Percentiles rank a stretch among this genome's conserved stretches.
Conservation (phyloP, 2,888 invertebrate genomes). For the Acheta domesticus region DNA sequence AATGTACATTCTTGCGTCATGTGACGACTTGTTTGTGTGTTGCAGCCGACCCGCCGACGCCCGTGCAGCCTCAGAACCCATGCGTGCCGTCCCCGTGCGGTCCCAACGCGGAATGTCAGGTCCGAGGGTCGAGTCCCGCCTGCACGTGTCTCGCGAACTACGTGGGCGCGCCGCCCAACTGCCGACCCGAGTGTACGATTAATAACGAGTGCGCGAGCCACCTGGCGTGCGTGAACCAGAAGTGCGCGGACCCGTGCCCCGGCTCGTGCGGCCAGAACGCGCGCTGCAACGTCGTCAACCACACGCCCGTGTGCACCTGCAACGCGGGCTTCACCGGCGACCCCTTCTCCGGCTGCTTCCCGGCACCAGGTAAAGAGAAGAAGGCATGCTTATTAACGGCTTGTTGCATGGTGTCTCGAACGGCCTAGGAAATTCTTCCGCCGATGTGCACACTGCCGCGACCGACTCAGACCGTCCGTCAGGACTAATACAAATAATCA, state of each 20-base stretch:
- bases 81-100: slow-evolving; percentile 61
- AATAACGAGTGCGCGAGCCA: slow-evolving; percentile 68
- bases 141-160: slow-evolving; percentile 40
- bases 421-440: background rate
- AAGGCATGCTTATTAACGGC: slow-evolving; percentile 27
- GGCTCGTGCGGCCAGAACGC: slow-evolving; percentile 72
- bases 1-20: too few species aligned
- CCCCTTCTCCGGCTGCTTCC: slow-evolving; percentile 48
- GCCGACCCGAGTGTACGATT: slow-evolving; percentile 71
- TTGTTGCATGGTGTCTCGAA: slow-evolving; percentile 30
- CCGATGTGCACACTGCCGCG: background rate
- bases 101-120: slow-evolving; percentile 74
- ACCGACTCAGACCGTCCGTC: too few species aligned
- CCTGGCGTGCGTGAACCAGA: slow-evolving; percentile 66
- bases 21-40: too few species aligned
- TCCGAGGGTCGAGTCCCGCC: slow-evolving; percentile 61
- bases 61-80: slow-evolving; percentile 39
- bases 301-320: slow-evolving; percentile 72
- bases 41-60: too few species aligned
- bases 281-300: slow-evolving; percentile 68
- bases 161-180: slow-evolving; percentile 46
- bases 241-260: slow-evolving; percentile 70
- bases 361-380: slow-evolving; percentile 35
- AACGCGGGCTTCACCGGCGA: slow-evolving; percentile 65
- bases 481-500: too few species aligned